phyloP scores from a whole-genome alignment of 1,140 invertebrate species.

The Hypothenemus hampei region DNA sequence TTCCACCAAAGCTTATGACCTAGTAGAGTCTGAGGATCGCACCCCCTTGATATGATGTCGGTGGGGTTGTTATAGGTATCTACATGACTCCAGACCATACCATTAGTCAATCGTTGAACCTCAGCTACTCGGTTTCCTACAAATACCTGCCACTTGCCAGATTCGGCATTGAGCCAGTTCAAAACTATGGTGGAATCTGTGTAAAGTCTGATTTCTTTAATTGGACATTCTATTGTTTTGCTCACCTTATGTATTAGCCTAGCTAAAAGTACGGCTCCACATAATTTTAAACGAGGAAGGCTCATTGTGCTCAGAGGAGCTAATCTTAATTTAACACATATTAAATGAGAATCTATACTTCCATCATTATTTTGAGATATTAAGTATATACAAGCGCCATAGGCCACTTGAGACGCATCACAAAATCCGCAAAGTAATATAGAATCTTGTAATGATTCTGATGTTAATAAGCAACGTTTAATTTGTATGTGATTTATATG shows the following conservation, averaged over 20 bases:
- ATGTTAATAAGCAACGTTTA: slow-evolving; percentile 7
- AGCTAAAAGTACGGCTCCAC: slow-evolving; percentile 36
- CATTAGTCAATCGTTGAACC: background rate
- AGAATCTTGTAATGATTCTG: too few species aligned
- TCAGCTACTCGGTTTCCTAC: background rate
- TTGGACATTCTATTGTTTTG: slow-evolving; percentile 46
- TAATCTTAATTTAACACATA: slow-evolving; percentile 40
- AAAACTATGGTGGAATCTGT: too few species aligned
- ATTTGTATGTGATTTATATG: slow-evolving; percentile 14
- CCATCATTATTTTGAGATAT: slow-evolving; percentile 10
- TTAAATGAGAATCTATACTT: slow-evolving; percentile 25
- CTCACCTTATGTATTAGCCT: slow-evolving; percentile 6
- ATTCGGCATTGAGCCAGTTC: background rate
- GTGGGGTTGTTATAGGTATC: background rate
- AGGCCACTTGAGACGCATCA: slow-evolving; percentile 37
- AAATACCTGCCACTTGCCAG: background rate
- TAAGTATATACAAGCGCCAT: slow-evolving; percentile 37
- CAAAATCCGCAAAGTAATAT: slow-evolving; percentile 37
- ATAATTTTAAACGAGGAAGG: slow-evolving; percentile 40
- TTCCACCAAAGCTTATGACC: background rate
- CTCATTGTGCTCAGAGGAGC: slow-evolving; percentile 38
- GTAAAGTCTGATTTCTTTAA: too few species aligned
- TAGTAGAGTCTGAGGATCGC: background rate
- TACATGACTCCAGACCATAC: background rate
- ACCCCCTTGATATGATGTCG: background rate